Base-by-base conservation (phyloP, 2,888 invertebrate species). In the Lydus trimaculatus region DNA sequence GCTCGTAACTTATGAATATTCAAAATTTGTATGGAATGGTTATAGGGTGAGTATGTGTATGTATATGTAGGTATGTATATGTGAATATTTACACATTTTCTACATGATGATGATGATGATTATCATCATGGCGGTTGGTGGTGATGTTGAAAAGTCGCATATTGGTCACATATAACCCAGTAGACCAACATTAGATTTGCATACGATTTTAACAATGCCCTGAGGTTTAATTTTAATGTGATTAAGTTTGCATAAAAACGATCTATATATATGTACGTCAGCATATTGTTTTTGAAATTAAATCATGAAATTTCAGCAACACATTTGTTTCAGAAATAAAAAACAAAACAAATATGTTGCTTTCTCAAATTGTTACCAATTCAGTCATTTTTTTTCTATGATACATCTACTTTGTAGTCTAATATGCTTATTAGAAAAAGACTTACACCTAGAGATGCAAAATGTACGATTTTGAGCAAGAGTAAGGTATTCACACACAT, bases 51-150 rank as follows among this genome's bases (percentile, higher is more conserved):
- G 17, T n/a, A 17, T 43, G 43, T 4, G 36, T 20, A 71, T 70
- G 65, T 68, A 70, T 72, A 71, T 60, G 70, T 67, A 39, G n/a
- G 73, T 66, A 72, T 71, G 74, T 72, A 74, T 77, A 76, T 79
- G 79, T 77, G 79, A 78, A 79, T 79, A 79, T 79, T 79, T 79
- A 78, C 79, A 78, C 76, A 78, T 79, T 79, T 79, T 56, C 56
- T 78, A 79, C 77, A 67, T 43, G 69, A 60, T 60, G 31, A 36
- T 17, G 63, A 39, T 33, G 62, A 60, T 59, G 68, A 48, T 60
- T 65, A 61, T 69, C 63, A 48, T 33, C 33, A 78, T 60, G 67
- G 56, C 65, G 71, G 73, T 67, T 31, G 70, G 71, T 63, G 48
- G 67, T 43, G 20, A 48, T 23, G 28, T 67, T 63, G 62, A 69